Percentiles rank a stretch among this genome's conserved stretches.
Conservation (phyloP, 2,888 invertebrate species). For the Shargacucullia verbasci region DNA sequence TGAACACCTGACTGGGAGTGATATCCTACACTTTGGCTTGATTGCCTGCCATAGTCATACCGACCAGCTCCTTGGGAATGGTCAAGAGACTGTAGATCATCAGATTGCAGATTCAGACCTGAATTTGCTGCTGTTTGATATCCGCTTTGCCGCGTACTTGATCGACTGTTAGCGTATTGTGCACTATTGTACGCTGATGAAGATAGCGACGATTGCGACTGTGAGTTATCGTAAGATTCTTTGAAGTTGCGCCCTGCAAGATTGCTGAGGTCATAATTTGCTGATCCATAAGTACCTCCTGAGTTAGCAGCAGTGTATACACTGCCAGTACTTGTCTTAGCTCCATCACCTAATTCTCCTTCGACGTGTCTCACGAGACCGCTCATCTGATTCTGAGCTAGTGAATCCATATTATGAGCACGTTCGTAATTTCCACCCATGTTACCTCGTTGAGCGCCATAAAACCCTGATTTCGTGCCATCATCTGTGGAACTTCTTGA, state of each 20-base stretch:
- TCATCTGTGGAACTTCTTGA: conserved; percentile 85
- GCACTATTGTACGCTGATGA: conserved; percentile 47
- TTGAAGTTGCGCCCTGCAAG: conserved; percentile 81
- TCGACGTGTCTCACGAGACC: conserved; percentile 79
- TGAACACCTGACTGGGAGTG: conserved; percentile 67
- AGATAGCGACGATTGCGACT: conserved; percentile 61
- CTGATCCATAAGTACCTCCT: conserved; percentile 80
- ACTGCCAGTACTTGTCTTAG: conserved; percentile 75
- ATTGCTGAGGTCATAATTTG: conserved; percentile 76
- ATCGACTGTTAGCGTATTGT: conserved; percentile 58
- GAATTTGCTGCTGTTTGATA: conserved; percentile 57
- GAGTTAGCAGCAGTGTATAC: conserved; percentile 83
- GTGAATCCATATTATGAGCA: conserved; percentile 84
- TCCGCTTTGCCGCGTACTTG: conserved; percentile 61
- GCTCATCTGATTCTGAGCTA: conserved; percentile 85
- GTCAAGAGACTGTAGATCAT: conserved; percentile 63
- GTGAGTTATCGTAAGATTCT: conserved; percentile 66
- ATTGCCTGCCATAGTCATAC: conserved; percentile 62
- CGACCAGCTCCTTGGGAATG: conserved; percentile 57
- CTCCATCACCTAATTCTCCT: conserved; percentile 81
- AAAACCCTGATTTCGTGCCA: conserved; percentile 81
- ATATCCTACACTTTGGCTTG: conserved; percentile 61
- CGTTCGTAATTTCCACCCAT: conserved; percentile 86
- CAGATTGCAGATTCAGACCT: conserved; percentile 56
- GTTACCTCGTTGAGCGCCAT: conserved; percentile 86